phyloP scores from a whole-genome alignment of 2,797 vertebrate genomes.

The Leptodactylus fallax region DNA sequence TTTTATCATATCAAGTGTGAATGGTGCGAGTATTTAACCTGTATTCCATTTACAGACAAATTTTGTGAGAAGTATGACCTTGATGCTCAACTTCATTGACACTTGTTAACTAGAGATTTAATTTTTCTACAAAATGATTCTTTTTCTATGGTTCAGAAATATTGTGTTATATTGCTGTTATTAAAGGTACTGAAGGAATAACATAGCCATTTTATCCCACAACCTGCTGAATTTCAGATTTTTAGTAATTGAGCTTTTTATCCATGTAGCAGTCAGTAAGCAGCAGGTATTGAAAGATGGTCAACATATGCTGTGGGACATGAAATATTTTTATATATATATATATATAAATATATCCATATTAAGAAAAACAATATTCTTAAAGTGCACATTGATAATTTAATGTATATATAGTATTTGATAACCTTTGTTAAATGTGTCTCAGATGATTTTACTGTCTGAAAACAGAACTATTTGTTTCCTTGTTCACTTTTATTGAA shows the following conservation, averaged over 20 bases:
- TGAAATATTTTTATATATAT: conserved; percentile 69
- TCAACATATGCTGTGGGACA: conserved; percentile 69
- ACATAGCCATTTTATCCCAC: conserved; percentile 42
- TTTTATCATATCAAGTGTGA: conserved; percentile 94
- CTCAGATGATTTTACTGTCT: conserved; percentile 68
- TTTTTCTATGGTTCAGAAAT: conserved; percentile 35
- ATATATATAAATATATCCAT: conserved; percentile 62
- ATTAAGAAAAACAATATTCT: conserved; percentile 41
- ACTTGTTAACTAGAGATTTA: conserved; percentile 3
- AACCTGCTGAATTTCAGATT: conserved; percentile 22
- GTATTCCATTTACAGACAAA: conserved; percentile 99
- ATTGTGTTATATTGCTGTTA: conserved; percentile 48
- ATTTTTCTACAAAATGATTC: conserved; percentile 39
- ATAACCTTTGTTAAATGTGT: conserved; percentile 74
- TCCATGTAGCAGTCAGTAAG: conserved; percentile 9
- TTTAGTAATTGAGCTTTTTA: neutral
- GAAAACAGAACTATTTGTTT: conserved; percentile 78
- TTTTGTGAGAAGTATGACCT: conserved; percentile 99
- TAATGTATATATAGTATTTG: conserved; percentile 76
- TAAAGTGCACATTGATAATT: conserved; percentile 66
- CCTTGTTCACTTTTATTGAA: conserved; percentile 89
- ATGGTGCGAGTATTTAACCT: conserved; percentile 97
- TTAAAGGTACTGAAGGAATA: conserved; percentile 57
- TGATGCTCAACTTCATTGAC: conserved; percentile 95
- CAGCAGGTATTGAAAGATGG: conserved; percentile 9